Base-by-base conservation (phyloP, 2,888 invertebrate genomes). In the Napeogenes inachia region DNA sequence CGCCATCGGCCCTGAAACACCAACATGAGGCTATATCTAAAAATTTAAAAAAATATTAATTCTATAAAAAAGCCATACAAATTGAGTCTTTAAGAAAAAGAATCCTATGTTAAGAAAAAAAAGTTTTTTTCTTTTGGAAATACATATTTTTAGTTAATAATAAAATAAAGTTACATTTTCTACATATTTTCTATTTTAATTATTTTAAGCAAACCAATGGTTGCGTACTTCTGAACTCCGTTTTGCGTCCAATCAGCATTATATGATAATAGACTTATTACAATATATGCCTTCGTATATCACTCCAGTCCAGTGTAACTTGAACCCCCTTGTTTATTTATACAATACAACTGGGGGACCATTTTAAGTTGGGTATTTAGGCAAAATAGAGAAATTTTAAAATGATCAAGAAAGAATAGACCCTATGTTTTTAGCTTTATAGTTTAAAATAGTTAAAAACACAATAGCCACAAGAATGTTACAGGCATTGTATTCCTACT, bases 201-300 rank as follows among this genome's bases (percentile, higher is more conserved):
- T 30, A 30, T 50, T 50, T 45, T 13, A 57, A 63, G 63, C 70
- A 76, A 84, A 63, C 64, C 70, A 76, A 84, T 73, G 69, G 82
- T 87, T 84, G 46, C 2, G 4, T 12, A 71, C 71, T 72, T 71
- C 82, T 81, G 80, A 21, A 84, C 82, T 83, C 87, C 86, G 84
- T 81, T 78, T 84, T 84, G 85, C 86, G 89, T 89, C 92, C 92
- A 92, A 92, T 92, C 92, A 92, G 91, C 84, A 91, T 90, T 90
- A 90, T 90, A 91, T 91, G 90, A 89, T 89, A 90, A 91, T 90
- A 86, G 86, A 50, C 82, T 88, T 85, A 90, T 91, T 91, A 89
- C 88, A 90, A 90, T 89, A 89, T 83, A 84, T 81, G 77, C 81
- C 82, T 84, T 84, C 84, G 84, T 79, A 80, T 79, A 81, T 81